Base-by-base conservation (phyloP, 2,113 vertebrate species). In the Ramphastos sulfuratus region DNA sequence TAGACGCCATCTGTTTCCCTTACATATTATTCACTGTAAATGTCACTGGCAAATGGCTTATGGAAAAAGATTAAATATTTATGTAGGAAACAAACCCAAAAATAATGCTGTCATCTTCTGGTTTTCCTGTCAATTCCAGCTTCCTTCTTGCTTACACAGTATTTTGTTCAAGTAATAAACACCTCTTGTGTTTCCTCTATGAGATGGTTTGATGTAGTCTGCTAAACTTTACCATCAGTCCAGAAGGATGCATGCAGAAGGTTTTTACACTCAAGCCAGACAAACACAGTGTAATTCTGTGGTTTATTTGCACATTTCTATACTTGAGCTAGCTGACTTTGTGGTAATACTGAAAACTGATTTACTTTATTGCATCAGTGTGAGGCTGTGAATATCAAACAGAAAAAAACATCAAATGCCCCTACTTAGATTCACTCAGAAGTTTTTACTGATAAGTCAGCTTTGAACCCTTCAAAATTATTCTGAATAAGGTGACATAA, bases 91-190 rank as follows among this genome's bases (percentile, higher is more conserved):
- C 82, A 87, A 96, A 92, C 82, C 70, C 55, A 84, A 72, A 95
- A 97, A 95, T 92, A 94, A 81, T 94, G 50, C 55, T 79, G 78
- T 85, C 46, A 12, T 56, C 42, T 64, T 89, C 84, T 91, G 60
- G 12, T 89, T 94, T 96, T 91, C 89, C 82, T 92, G 94, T 87
- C 86, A 64, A 7, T 66, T 77, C 63, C 28, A 60, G 60, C 95
- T 96, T 95, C 91, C 94, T 94, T 64, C 78, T 95, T 92, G 95
- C 91, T 94, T 94, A 78, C 64, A 4, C 81, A 83, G 90, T 93
- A 55, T 94, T 95, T 94, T 94, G 67, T 91, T 83, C 23, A 54
- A 91, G 69, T 74, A 65, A 77, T 87, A 93, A 95, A 88, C 81
- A 80, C 30, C 64, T 77, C 42, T 73, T 42, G 20, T 85, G n/a